A percentile compares a stretch with the other conserved stretches of the same genome.
Conservation (phyloP, 2,797 vertebrate species). For the Myotis findleyi region DNA sequence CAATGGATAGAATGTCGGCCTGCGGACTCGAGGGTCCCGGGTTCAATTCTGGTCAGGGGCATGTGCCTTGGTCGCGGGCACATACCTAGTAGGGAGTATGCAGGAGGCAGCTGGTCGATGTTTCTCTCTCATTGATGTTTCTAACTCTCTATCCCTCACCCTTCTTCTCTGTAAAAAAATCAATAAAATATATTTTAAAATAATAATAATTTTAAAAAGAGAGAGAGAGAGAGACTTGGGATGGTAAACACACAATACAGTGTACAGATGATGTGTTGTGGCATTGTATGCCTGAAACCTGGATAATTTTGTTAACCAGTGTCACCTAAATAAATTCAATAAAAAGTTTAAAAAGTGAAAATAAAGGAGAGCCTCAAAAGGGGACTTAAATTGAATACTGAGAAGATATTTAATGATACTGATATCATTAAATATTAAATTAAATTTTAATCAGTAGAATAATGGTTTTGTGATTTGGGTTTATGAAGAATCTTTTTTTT, state of each 20-base stretch:
- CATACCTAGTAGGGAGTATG: no score
- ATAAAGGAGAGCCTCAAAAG: background rate
- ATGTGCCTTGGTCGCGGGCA: no score
- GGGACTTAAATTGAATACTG: background rate
- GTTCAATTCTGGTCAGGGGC: no score
- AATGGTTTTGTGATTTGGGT: slow-evolving; percentile 17
- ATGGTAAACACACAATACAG: background rate
- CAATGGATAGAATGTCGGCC: no score
- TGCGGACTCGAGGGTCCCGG: no score
- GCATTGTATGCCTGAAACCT: background rate
- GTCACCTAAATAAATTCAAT: background rate
- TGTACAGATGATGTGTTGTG: background rate
- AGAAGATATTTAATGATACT: background rate
- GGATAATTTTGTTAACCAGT: background rate
- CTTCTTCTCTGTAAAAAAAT: no score
- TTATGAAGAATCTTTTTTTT: background rate
- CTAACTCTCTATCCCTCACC: no score
- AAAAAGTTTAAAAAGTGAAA: background rate
- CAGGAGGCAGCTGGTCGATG: no score
- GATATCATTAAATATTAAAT: background rate
- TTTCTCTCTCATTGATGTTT: no score
- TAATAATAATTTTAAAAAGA: no score
- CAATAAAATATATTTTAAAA: no score
- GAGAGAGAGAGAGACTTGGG: background rate
- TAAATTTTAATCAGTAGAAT: background rate